phyloP scores from a whole-genome alignment of 2,797 vertebrate genomes.

The Microctenopoma steveboyesi region DNA sequence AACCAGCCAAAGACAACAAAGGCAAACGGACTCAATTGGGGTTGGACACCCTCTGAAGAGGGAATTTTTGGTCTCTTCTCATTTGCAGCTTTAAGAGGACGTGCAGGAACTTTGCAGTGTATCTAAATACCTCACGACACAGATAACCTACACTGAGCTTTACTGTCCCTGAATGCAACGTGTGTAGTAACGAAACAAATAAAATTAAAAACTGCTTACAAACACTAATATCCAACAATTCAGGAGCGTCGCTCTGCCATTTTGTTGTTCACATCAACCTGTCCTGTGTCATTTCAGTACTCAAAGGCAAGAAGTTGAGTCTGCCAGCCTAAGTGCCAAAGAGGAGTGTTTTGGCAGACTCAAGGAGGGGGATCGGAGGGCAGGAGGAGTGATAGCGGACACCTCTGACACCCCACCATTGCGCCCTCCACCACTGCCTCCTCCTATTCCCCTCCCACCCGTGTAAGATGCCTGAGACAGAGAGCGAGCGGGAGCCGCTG shows the following conservation, averaged over 20 bases:
- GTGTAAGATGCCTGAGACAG: constrained; percentile 93
- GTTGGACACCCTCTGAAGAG: too few species aligned
- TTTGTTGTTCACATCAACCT: background rate
- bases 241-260: background rate
- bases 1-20: too few species aligned
- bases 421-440: constrained; percentile 80
- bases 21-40: too few species aligned
- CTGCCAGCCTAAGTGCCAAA: constrained; percentile 97
- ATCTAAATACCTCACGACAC: too few species aligned
- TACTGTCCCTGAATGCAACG: too few species aligned
- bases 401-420: constrained; percentile 79
- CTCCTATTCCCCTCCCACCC: constrained; percentile 81
- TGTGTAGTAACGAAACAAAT: too few species aligned
- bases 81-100: too few species aligned
- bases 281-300: constrained; percentile 82
- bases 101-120: too few species aligned
- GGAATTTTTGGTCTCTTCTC: too few species aligned
- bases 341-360: constrained; percentile 82
- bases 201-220: background rate
- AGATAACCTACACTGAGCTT: too few species aligned
- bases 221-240: background rate
- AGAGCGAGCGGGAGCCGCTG: constrained; percentile 82
- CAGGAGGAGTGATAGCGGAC: constrained; percentile 82
- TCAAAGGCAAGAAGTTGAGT: constrained; percentile 99
- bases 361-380: constrained; percentile 65